A percentile compares a stretch with the other conserved stretches of the same genome.
These are phyloP conservation scores for Eurosta solidaginis DNA, from an alignment of 1,140 invertebrate species.

Conservation along the genomic window DNA sequence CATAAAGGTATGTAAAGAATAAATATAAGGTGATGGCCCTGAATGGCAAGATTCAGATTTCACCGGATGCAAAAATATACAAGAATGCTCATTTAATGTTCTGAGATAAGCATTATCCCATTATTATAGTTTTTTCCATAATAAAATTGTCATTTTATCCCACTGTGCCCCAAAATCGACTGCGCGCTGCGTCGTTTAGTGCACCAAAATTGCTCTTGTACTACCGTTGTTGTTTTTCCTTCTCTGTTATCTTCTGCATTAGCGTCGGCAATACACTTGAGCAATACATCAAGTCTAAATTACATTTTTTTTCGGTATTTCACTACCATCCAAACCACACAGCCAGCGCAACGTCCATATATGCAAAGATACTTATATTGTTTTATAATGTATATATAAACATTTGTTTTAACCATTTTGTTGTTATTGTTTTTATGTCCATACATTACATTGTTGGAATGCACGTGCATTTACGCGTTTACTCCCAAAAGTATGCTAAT, in stretches of 20 bases:
- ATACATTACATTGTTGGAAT: neutral
- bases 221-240: neutral
- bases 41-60: no score
- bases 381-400: neutral
- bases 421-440: constrained; percentile 17
- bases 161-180: no score
- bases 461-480: neutral
- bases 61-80: no score
- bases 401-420: neutral
- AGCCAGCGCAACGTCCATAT: neutral
- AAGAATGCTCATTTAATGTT: no score
- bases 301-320: neutral
- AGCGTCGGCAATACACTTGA: constrained; percentile 3
- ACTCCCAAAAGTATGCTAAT: constrained; percentile 14
- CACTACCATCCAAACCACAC: neutral
- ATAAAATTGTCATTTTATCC: no score
- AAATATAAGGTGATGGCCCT: no score
- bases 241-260: constrained; percentile 1
- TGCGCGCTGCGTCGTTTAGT: no score
- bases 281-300: constrained; percentile 21
- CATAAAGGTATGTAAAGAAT: no score
- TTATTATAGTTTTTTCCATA: no score
- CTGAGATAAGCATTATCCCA: no score
- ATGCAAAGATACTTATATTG: neutral
- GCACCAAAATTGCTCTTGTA: neutral